phyloP scores from a whole-genome alignment of 2,113 vertebrate species.

The Eudorcas thomsonii region DNA sequence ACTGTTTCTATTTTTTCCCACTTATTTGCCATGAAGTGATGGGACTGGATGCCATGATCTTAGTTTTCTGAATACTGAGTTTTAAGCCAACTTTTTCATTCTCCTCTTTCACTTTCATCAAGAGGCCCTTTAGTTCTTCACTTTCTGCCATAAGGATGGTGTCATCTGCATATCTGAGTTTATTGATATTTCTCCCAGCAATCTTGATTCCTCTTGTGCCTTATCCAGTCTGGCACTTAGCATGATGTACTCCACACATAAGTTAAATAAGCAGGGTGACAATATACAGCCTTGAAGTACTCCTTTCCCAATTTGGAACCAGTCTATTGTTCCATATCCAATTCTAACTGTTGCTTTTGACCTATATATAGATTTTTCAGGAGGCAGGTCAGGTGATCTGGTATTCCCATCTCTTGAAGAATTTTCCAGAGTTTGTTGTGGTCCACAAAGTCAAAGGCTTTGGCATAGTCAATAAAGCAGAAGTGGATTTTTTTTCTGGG shows the following conservation, averaged over 20 bases:
- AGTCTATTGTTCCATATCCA: not conserved
- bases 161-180: not conserved
- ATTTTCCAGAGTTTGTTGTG: not conserved
- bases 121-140: not conserved
- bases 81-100: not conserved
- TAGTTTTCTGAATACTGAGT: not conserved
- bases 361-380: not conserved
- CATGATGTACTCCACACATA: not conserved
- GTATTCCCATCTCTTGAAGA: not conserved
- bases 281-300: not conserved
- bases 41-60: not conserved
- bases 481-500: not conserved
- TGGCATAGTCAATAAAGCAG: rapidly evolving
- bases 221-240: not conserved
- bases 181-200: not conserved
- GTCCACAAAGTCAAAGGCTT: not conserved
- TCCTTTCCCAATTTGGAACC: not conserved
- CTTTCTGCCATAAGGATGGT: not conserved
- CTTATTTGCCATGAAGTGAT: not conserved
- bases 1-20: not conserved
- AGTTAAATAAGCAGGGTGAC: not conserved
- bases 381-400: not conserved
- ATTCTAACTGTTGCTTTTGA: not conserved
- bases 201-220: not conserved
- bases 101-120: not conserved